Evolutionary conservation across 1,140 invertebrate genomes (phyloP).

Genomic region (Bombus turneri): DNA sequence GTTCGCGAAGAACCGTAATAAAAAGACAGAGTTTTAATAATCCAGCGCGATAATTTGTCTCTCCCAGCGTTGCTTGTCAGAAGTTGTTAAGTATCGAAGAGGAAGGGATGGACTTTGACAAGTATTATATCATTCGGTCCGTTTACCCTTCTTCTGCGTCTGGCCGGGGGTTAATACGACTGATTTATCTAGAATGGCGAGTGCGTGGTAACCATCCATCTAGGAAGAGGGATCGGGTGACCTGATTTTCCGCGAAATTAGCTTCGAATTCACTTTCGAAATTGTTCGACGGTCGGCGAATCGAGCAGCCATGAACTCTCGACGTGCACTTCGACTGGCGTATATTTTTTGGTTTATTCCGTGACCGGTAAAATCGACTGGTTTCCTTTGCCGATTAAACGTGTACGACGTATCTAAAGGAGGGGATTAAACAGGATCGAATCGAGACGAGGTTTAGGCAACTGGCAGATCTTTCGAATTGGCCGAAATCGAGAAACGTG

Average conservation of each 20-base stretch:
- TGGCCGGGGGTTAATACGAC: slow-evolving; percentile 20
- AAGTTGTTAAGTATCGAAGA: slow-evolving; percentile 2
- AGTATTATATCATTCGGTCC: slow-evolving; percentile 34
- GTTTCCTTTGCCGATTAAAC: slow-evolving; percentile 25
- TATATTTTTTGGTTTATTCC: slow-evolving; percentile 28
- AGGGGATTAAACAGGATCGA: slow-evolving; percentile 11
- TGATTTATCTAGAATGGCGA: slow-evolving; percentile 33
- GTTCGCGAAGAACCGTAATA: background rate
- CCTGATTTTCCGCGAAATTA: slow-evolving; percentile 65
- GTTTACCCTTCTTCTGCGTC: slow-evolving; percentile 25
- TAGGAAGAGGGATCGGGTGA: slow-evolving; percentile 36
- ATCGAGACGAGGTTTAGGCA: slow-evolving; percentile 28
- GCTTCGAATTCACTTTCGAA: slow-evolving; percentile 47
- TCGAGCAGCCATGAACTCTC: background rate
- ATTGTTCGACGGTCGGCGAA: background rate
- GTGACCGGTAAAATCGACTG: background rate
- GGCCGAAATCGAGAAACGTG: slow-evolving; percentile 59
- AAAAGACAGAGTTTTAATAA: background rate
- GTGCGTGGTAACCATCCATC: slow-evolving; percentile 29
- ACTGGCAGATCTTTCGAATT: slow-evolving; percentile 57
- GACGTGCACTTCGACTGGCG: background rate
- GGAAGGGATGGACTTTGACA: slow-evolving; percentile 10
- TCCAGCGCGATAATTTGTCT: slow-evolving; percentile 3
- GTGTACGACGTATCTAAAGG: background rate
- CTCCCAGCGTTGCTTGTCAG: background rate